Percentiles rank a stretch among this genome's conserved stretches.
Evolutionary conservation across 2,888 invertebrate genomes (phyloP).

Genomic region (Hipparchia semele): DNA sequence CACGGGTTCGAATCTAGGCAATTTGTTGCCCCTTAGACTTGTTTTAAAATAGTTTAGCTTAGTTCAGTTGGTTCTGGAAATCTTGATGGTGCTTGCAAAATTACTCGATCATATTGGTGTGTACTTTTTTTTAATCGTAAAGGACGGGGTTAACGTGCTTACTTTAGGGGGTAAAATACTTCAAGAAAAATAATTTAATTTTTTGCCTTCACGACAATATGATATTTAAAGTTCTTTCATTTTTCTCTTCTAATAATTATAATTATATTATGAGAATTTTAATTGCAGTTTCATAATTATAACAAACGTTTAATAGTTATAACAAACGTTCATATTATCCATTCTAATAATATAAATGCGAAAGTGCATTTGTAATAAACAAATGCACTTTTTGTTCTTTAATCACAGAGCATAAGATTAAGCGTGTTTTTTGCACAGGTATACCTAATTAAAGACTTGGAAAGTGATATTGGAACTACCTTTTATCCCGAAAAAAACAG

Average conservation of each 20-base stretch:
- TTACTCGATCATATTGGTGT: background rate
- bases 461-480: no score
- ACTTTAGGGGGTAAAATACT: background rate
- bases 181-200: background rate
- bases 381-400: background rate
- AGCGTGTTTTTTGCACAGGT: no score
- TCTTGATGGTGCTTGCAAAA: slow-evolving; percentile 24
- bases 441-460: no score
- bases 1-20: slow-evolving; percentile 17
- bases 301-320: no score
- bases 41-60: slow-evolving; percentile 30
- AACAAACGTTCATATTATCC: background rate
- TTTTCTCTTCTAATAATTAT: no score
- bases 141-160: background rate
- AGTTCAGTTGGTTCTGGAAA: slow-evolving; percentile 22
- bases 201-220: background rate
- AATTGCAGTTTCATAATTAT: no score
- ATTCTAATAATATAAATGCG: no score
- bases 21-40: slow-evolving; percentile 11
- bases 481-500: no score
- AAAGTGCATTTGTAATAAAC: background rate
- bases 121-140: background rate
- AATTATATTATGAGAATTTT: no score
- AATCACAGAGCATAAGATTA: no score
- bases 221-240: background rate